Evolutionary conservation across 2,797 vertebrate species (phyloP).

Genomic region (Holocentrus rufus): DNA sequence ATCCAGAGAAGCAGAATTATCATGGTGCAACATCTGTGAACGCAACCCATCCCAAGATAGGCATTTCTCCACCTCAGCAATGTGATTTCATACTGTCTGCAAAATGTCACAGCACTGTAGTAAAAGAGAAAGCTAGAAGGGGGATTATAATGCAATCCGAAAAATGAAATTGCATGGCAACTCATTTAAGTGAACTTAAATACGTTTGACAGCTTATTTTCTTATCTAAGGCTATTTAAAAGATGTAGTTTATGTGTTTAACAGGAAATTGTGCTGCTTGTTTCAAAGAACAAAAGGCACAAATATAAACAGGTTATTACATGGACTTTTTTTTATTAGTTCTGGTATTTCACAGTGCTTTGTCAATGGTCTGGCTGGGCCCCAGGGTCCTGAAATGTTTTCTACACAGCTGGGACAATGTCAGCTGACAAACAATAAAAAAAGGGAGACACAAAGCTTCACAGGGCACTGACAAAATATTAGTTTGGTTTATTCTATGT

Average conservation of each 20-base stretch:
- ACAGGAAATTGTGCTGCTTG: conserved; percentile 49
- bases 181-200: conserved; percentile 23
- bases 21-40: conserved; percentile 64
- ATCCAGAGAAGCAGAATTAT: conserved; percentile 43
- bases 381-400: background rate
- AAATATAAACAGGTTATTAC: conserved; percentile 23
- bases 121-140: conserved; percentile 1
- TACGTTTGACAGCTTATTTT: conserved; percentile 26
- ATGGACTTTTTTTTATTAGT: conserved; percentile 8
- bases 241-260: conserved; percentile 38
- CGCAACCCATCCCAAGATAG: conserved; percentile 51
- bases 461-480: conserved; percentile 32
- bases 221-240: conserved; percentile 33
- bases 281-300: conserved; percentile 24
- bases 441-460: conserved; percentile 29
- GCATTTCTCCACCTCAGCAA: conserved; percentile 46
- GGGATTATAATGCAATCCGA: background rate
- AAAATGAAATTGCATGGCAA: conserved; percentile 4
- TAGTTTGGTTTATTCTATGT: conserved; percentile 46
- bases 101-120: conserved; percentile 34
- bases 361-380: background rate
- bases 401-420: background rate
- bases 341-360: background rate
- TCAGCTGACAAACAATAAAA: conserved; percentile 6
- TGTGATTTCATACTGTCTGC: conserved; percentile 30